A percentile compares a stretch with the other conserved stretches of the same genome.
Evolutionary conservation across 2,797 vertebrate species (phyloP).

Genomic region (Etheostoma nigrum): DNA sequence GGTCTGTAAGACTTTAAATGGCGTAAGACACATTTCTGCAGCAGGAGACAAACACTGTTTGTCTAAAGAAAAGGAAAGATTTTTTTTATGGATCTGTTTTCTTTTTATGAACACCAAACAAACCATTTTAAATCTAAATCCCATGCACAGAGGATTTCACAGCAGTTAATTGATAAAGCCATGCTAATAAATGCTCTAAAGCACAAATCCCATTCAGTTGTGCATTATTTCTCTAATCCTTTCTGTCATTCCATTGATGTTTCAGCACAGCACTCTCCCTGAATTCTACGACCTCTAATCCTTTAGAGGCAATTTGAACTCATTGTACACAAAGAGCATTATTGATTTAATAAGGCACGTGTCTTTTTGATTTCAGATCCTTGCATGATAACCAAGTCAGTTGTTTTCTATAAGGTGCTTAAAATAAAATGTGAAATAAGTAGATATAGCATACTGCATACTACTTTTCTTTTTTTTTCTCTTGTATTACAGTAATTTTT

Average conservation of each 20-base stretch:
- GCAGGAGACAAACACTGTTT: constrained; percentile 40
- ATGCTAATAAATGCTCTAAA: constrained; percentile 49
- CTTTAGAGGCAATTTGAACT: constrained; percentile 42
- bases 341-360: constrained; percentile 53
- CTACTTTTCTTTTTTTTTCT: constrained; percentile 11
- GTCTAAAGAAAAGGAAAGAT: constrained; percentile 18
- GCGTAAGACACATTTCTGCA: constrained; percentile 65
- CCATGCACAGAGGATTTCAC: constrained; percentile 43
- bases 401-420: constrained; percentile 6
- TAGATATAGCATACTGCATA: neutral
- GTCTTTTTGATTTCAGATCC: constrained; percentile 25
- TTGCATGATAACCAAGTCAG: constrained; percentile 13
- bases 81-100: constrained; percentile 15
- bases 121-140: constrained; percentile 29
- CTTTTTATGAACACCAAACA: constrained; percentile 34
- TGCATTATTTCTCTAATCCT: constrained; percentile 65
- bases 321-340: constrained; percentile 51
- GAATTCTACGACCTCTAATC: constrained; percentile 57
- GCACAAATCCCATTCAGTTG: constrained; percentile 66
- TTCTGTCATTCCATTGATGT: constrained; percentile 59
- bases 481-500: neutral
- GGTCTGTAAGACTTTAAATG: constrained; percentile 78
- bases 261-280: constrained; percentile 18
- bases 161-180: constrained; percentile 53
- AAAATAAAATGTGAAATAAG: neutral